Base-by-base conservation (phyloP, 2,888 invertebrate species). In the Erebia palarica region DNA sequence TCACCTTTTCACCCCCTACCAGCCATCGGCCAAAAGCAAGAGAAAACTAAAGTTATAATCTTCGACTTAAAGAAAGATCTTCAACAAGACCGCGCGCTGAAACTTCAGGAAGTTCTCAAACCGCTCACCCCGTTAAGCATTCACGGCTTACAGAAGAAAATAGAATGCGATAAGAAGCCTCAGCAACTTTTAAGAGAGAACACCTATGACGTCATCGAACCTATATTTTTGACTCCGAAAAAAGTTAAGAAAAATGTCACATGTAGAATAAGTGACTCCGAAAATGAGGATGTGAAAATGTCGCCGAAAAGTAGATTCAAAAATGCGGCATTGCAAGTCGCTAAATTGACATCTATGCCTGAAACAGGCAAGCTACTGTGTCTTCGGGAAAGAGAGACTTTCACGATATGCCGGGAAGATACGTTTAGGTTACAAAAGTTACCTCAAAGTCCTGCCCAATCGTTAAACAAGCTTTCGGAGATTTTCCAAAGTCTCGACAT, bases 1-100 rank as follows among this genome's bases (percentile, higher is more conserved):
- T 90, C 93, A 0, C 93, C 93, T 0, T 94, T 94, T 81, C 89
- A 88, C 47, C 93, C 93, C 1, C 84, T 94, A 8, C 94, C 94
- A 0, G 93, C 93, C 9, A 94, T 94, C 71, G 92, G 92, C 44
- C 87, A 92, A 78, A 89, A 86, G 70, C 78, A 84, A 2, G 88
- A 79, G 13, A 88, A 88, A 71, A 87, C 92, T 1, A 92, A 92
- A 86, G 84, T 92, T 4, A 88, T 92, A 5, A 82, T 92, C 44
- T 89, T 92, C 73, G 88, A 92, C 76, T 75, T 92, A 4, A 87
- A 91, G 80, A 72, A 76, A 76, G 63, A 81, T 36, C 36, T 36
- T 36, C 36, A 36, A 36, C 36, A 36, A 66, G 78, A 84, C 10
- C 79, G 79, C 16, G 75, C 84, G 3, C 74, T 85, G 21, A 88